Conservation (phyloP, 2,113 vertebrate genomes). For the Upupa epops region DNA sequence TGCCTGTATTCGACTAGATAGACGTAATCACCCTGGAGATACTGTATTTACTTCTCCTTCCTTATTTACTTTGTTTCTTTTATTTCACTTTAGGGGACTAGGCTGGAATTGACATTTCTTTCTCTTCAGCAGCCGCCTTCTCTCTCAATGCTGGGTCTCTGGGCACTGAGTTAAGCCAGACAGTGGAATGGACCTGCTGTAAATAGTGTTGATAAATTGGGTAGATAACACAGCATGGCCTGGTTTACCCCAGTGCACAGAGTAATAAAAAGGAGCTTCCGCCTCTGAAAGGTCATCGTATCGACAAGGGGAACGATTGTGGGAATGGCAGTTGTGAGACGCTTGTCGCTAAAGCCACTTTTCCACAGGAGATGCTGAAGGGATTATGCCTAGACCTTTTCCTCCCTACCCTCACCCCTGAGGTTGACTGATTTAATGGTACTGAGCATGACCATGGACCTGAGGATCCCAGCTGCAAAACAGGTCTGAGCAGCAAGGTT, state of each 20-base stretch:
- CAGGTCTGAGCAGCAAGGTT: background rate
- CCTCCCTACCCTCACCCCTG: background rate
- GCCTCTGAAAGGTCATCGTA: constrained; percentile 62
- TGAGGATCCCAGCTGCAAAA: background rate
- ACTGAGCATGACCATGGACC: background rate
- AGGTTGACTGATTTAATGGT: background rate
- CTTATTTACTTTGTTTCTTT: constrained; percentile 69
- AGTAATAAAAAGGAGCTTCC: constrained; percentile 68
- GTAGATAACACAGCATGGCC: constrained; percentile 66
- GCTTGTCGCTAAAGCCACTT: background rate
- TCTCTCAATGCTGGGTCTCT: constrained; percentile 59
- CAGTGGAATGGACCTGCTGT: constrained; percentile 64
- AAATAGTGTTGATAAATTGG: constrained; percentile 75
- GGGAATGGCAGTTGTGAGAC: background rate
- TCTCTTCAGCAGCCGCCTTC: constrained; percentile 24
- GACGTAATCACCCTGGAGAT: constrained; percentile 41
- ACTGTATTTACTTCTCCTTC: constrained; percentile 58
- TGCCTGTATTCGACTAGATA: constrained; percentile 41
- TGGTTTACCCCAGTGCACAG: constrained; percentile 63
- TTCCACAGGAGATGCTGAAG: background rate
- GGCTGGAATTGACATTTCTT: constrained; percentile 70
- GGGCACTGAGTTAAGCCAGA: constrained; percentile 68
- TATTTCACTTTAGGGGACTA: constrained; percentile 64
- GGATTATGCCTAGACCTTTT: background rate
- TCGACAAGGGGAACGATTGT: constrained; percentile 40